Conservation (phyloP, 2,113 vertebrate species). For the Myodes glareolus region DNA sequence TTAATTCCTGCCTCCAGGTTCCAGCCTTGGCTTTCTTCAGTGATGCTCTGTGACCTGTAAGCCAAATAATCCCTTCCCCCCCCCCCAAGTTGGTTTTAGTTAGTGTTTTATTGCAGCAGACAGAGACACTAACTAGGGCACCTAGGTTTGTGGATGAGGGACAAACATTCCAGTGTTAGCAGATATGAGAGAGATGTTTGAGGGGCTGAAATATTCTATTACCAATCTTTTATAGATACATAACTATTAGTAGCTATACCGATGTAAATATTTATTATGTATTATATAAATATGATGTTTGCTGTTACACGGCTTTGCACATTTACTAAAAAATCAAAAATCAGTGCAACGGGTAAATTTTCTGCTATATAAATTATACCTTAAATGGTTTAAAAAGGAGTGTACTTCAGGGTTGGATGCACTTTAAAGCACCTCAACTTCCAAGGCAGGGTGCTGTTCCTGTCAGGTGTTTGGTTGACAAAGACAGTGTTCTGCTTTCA, state of each 20-base stretch:
- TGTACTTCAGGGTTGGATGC: background rate
- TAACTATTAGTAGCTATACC: background rate
- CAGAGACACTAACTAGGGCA: background rate
- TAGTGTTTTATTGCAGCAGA: background rate
- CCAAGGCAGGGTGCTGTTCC: background rate
- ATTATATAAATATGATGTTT: background rate
- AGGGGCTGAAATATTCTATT: background rate
- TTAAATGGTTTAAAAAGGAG: background rate
- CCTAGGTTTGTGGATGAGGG: background rate
- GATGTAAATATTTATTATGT: background rate
- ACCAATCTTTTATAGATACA: background rate
- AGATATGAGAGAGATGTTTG: background rate
- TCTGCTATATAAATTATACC: background rate
- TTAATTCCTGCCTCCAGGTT: background rate
- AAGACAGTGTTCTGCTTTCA: background rate
- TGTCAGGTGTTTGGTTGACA: background rate
- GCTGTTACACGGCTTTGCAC: background rate
- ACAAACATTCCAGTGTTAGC: background rate
- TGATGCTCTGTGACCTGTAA: no score
- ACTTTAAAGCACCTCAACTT: background rate
- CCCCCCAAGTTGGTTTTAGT: no score
- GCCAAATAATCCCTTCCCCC: background rate
- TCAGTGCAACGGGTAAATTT: background rate
- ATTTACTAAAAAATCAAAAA: background rate
- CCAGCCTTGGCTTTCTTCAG: background rate